These are phyloP conservation scores for Mesorhabditis sp. DNA, from an alignment of 2,888 invertebrate species.

Conservation along the genomic window DNA sequence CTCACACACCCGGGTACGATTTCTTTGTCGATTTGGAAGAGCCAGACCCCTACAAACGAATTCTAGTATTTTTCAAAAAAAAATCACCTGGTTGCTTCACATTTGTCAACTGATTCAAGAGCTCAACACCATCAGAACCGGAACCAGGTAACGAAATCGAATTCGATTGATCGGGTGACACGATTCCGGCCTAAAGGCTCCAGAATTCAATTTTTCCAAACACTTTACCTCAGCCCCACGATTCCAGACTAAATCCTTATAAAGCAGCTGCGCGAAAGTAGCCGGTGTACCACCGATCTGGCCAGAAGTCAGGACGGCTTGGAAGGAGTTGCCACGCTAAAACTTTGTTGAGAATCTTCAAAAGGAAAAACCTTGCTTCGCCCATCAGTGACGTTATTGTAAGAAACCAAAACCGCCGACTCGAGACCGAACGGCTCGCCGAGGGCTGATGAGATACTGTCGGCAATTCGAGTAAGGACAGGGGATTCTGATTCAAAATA, in stretches of 20 bases:
- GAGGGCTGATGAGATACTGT: constrained; percentile 20
- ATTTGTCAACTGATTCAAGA: constrained; percentile 50
- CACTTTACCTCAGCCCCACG: constrained; percentile 44
- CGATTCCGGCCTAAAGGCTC: constrained; percentile 43
- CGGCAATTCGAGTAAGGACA: background rate
- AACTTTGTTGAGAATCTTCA: background rate
- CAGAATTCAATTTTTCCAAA: background rate
- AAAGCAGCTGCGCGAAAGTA: constrained; percentile 52
- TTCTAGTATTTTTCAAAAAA: background rate
- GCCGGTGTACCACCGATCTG: constrained; percentile 43
- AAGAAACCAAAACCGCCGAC: constrained; percentile 44
- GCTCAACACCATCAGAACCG: constrained; percentile 50
- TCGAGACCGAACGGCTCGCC: constrained; percentile 34
- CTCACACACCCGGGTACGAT: constrained; percentile 31
- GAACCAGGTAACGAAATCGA: constrained; percentile 54
- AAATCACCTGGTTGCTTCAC: constrained; percentile 52
- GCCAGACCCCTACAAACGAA: constrained; percentile 4
- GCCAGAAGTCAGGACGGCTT: constrained; percentile 33
- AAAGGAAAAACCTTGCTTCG: constrained; percentile 13
- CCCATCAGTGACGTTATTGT: constrained; percentile 40
- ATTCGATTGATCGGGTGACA: constrained; percentile 43
- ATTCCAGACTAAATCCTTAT: constrained; percentile 50
- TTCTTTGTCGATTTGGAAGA: constrained; percentile 17
- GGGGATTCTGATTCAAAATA: background rate
- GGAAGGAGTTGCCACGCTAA: constrained; percentile 52